A percentile compares a stretch with the other conserved stretches of the same genome.
These are phyloP conservation scores for Paedocypris sp. DNA, from an alignment of 2,113 vertebrate species.

Conservation along the genomic window DNA sequence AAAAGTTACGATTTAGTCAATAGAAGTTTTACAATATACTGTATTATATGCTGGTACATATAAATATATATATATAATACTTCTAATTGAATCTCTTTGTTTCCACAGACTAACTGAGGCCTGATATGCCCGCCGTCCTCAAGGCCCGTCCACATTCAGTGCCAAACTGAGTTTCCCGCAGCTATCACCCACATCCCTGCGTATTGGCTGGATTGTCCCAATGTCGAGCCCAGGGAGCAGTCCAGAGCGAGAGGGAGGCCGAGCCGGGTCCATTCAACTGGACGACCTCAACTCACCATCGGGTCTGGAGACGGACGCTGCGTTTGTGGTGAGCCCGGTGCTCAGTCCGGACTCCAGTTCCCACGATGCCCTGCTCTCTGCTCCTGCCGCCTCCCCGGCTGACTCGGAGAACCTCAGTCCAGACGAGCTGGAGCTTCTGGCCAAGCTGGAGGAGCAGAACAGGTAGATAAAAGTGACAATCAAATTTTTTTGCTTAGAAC, in stretches of 20 bases:
- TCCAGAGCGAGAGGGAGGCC: constrained; percentile 53
- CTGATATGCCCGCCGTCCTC: not conserved
- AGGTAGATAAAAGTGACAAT: constrained; percentile 54
- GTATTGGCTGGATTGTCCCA: not conserved
- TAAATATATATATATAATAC: not conserved
- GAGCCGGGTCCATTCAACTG: constrained; percentile 39
- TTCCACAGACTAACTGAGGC: constrained; percentile 7
- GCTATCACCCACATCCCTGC: not conserved
- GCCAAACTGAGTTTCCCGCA: not conserved
- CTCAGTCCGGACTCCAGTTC: constrained; percentile 87
- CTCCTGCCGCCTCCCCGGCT: constrained; percentile 70
- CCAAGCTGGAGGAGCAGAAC: constrained; percentile 95
- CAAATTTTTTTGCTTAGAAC: no score
- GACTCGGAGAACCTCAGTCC: constrained; percentile 91
- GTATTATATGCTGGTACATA: no score
- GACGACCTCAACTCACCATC: constrained; percentile 56
- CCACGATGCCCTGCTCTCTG: constrained; percentile 67
- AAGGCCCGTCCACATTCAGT: not conserved
- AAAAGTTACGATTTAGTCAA: no score
- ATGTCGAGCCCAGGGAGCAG: constrained; percentile 61
- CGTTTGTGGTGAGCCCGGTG: constrained; percentile 72
- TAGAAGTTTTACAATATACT: no score
- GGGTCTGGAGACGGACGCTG: constrained; percentile 51
- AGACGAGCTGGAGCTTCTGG: constrained; percentile 85
- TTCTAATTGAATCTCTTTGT: not conserved